Percentiles rank a stretch among this genome's conserved stretches.
Conservation (phyloP, 2,797 vertebrate genomes). For the Cercopithecus neglectus region DNA sequence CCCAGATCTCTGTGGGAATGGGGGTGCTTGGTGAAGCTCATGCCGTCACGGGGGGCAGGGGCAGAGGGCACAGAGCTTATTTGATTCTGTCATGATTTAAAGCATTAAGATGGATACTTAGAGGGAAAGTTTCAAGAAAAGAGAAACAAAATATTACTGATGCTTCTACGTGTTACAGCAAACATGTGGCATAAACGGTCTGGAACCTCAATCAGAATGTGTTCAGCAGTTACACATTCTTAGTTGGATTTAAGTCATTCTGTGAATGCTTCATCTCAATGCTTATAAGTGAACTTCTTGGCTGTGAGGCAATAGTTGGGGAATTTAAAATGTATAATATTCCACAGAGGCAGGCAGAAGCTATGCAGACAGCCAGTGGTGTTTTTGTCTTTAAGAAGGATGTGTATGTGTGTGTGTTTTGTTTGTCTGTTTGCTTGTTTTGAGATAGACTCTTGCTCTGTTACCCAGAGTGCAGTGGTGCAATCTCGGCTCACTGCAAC, state of each 20-base stretch:
- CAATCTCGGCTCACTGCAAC: not conserved
- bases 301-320: not conserved
- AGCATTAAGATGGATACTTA: not conserved
- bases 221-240: not conserved
- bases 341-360: not conserved
- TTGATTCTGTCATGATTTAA: not conserved
- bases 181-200: not conserved
- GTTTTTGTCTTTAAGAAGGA: not conserved
- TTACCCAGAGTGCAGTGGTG: not conserved
- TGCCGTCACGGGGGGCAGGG: not conserved
- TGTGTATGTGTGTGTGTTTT: too few species aligned
- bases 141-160: not conserved
- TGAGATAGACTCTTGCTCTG: not conserved
- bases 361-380: not conserved
- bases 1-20: not conserved
- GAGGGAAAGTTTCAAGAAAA: slow-evolving; percentile 4
- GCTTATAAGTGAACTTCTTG: not conserved
- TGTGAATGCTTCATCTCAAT: not conserved
- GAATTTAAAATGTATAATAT: not conserved
- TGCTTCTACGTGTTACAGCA: not conserved
- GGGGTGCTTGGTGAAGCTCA: not conserved
- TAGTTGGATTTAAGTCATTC: not conserved
- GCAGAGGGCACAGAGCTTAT: not conserved
- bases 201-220: not conserved
- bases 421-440: not conserved